Conservation (phyloP, 2,797 vertebrate genomes). For the Sebastes diploproa region DNA sequence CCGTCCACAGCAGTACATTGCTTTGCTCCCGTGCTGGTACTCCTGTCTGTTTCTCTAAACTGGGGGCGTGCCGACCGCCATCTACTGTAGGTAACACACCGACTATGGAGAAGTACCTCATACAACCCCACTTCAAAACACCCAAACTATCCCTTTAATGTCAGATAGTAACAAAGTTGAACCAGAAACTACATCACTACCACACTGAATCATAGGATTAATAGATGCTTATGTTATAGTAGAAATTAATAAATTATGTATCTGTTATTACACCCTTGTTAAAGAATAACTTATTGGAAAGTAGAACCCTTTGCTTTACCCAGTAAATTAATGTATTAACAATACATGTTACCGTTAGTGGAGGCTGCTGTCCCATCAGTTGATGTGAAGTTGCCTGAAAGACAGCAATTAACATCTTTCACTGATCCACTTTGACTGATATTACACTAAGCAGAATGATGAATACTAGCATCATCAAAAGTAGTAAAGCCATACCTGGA, state of each 20-base stretch:
- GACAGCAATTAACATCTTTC: background rate
- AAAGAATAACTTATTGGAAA: background rate
- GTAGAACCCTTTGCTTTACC: background rate
- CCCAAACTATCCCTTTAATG: too few species aligned
- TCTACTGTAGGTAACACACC: too few species aligned
- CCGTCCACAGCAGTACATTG: too few species aligned
- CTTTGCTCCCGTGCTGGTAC: too few species aligned
- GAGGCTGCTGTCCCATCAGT: background rate
- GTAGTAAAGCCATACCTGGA: background rate
- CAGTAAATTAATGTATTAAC: background rate
- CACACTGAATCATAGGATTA: background rate
- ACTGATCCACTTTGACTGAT: background rate
- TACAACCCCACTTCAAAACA: too few species aligned
- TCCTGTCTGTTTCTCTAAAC: too few species aligned
- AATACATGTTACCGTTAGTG: conserved; percentile 25
- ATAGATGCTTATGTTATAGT: background rate
- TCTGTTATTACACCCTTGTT: background rate
- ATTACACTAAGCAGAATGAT: background rate
- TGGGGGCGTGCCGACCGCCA: too few species aligned
- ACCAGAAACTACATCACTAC: background rate
- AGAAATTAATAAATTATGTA: background rate
- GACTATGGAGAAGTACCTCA: too few species aligned
- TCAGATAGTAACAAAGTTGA: too few species aligned
- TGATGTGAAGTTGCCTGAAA: conserved; percentile 47
- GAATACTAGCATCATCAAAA: background rate